phyloP scores from a whole-genome alignment of 2,113 vertebrate genomes.

The Larimichthys polyactis region DNA sequence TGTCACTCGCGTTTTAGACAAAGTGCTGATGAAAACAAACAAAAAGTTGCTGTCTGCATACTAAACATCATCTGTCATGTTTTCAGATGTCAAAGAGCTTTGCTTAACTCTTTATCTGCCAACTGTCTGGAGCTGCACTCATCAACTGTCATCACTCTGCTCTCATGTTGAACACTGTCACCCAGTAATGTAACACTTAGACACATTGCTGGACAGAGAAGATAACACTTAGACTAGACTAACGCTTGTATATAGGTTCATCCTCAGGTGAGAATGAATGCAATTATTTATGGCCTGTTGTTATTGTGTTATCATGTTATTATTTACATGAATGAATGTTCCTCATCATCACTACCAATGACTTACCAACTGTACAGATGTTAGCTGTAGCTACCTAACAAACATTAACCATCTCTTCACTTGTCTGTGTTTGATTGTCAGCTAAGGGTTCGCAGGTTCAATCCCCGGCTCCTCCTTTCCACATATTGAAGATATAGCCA shows the following conservation, averaged over 20 bases:
- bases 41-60: background rate
- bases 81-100: constrained; percentile 15
- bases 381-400: background rate
- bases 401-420: no score
- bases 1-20: background rate
- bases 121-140: constrained; percentile 8
- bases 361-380: background rate
- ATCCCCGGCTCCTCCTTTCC: no score
- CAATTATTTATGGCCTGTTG: background rate
- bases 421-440: no score
- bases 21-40: background rate
- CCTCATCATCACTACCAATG: background rate
- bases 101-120: constrained; percentile 9
- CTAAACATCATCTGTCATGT: constrained; percentile 8
- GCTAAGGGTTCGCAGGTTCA: no score
- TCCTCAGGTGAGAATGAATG: background rate
- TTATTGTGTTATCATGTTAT: background rate
- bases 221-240: background rate
- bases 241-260: background rate
- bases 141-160: constrained; percentile 20
- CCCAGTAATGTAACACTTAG: background rate
- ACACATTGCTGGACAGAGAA: background rate
- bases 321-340: no score
- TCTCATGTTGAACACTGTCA: constrained; percentile 13
- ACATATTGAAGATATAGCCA: no score